phyloP scores from a whole-genome alignment of 2,797 vertebrate species.

The Pristis pectinata region DNA sequence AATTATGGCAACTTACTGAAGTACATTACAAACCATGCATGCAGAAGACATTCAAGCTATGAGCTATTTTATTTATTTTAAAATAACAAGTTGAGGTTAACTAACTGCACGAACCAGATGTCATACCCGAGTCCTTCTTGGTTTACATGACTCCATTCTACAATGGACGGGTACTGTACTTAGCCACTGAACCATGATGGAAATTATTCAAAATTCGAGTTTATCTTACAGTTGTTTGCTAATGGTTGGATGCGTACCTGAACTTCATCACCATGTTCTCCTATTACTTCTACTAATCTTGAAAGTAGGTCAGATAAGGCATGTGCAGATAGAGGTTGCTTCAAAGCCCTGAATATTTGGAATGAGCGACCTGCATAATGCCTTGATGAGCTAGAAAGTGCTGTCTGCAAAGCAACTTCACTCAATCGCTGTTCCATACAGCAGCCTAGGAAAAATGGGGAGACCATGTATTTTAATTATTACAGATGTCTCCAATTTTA shows the following conservation, averaged over 20 bases:
- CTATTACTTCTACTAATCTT: conserved; percentile 91
- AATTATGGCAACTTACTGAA: not conserved
- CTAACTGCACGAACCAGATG: not conserved
- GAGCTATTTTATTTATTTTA: not conserved
- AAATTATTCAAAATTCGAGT: not conserved
- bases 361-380: conserved; percentile 95
- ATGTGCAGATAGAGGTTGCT: conserved; percentile 89
- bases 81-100: not conserved
- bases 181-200: not conserved
- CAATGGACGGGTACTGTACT: not conserved
- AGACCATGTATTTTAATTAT: not conserved
- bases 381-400: conserved; percentile 89
- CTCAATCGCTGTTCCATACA: conserved; percentile 95
- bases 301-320: conserved; percentile 90
- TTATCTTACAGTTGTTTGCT: not conserved
- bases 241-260: conserved; percentile 63
- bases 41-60: not conserved
- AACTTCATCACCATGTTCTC: conserved; percentile 95
- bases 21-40: not conserved
- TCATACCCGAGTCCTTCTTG: not conserved
- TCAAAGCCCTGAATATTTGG: conserved; percentile 91
- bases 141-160: not conserved
- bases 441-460: conserved; percentile 65
- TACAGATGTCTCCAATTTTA: not conserved
- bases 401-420: conserved; percentile 91